These are phyloP conservation scores for Tillus elongatus DNA, from an alignment of 2,888 invertebrate genomes.

Conservation along the genomic window DNA sequence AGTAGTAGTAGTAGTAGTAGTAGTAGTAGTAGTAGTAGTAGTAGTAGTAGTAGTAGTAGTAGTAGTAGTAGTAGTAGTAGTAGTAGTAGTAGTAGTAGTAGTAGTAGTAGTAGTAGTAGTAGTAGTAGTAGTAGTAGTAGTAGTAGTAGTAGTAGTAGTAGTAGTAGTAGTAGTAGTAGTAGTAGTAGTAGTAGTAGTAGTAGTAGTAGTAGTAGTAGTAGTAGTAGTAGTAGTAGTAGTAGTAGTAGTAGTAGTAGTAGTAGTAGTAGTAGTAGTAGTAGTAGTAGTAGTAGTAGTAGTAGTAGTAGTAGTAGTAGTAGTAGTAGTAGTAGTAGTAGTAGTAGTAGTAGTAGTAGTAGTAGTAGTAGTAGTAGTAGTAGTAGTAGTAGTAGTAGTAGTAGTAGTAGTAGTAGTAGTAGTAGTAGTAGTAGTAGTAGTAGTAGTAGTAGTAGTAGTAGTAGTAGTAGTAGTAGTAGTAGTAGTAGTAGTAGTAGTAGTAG, in stretches of 20 bases:
- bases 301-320: conserved; percentile 3
- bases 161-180: conserved; percentile 3
- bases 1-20: conserved; percentile 3
- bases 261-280: conserved; percentile 3
- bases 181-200: conserved; percentile 3
- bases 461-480: conserved; percentile 3
- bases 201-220: conserved; percentile 3
- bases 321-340: conserved; percentile 3
- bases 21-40: conserved; percentile 3
- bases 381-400: conserved; percentile 3
- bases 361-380: conserved; percentile 3
- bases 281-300: conserved; percentile 3
- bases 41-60: conserved; percentile 3
- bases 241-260: conserved; percentile 3
- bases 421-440: conserved; percentile 3
- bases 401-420: conserved; percentile 3
- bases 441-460: conserved; percentile 3
- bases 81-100: conserved; percentile 3
- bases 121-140: conserved; percentile 3
- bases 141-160: conserved; percentile 3
- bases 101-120: conserved; percentile 3
- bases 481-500: conserved; percentile 3
- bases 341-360: conserved; percentile 3
- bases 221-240: conserved; percentile 3
- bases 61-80: conserved; percentile 3